Evolutionary conservation across 2,113 vertebrate genomes (phyloP).

Genomic region (Euleptes europaea): DNA sequence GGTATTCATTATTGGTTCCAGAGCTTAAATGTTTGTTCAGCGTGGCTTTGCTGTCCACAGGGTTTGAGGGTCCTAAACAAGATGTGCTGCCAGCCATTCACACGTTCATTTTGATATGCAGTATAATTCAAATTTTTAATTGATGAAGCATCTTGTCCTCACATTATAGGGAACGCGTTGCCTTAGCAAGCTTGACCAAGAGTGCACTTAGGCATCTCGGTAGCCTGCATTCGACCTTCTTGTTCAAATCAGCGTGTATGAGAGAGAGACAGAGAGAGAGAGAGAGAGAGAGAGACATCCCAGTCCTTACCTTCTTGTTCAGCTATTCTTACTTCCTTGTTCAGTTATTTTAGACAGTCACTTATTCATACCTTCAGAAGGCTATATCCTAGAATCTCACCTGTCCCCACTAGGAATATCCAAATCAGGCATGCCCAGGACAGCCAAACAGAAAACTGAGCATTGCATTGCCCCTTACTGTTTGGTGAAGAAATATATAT

Average conservation of each 20-base stretch:
- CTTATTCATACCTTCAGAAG: slow-evolving; percentile 16
- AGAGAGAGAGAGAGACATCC: no score
- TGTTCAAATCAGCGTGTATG: not conserved
- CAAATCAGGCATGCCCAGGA: not conserved
- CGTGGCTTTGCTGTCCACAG: slow-evolving; percentile 16
- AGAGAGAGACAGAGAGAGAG: no score
- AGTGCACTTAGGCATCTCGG: slow-evolving; percentile 49
- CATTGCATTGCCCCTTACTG: fast-evolving
- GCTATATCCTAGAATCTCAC: slow-evolving; percentile 35
- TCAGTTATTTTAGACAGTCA: slow-evolving; percentile 12
- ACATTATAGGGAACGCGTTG: slow-evolving; percentile 26
- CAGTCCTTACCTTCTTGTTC: not conserved
- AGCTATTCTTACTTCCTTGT: not conserved
- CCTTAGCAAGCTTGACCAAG: slow-evolving; percentile 46
- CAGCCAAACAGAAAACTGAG: not conserved
- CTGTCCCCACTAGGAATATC: slow-evolving; percentile 35
- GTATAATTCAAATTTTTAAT: slow-evolving; percentile 48
- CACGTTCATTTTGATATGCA: slow-evolving; percentile 33
- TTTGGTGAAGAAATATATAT: slow-evolving; percentile 12
- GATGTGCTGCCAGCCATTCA: not conserved
- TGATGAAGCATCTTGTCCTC: slow-evolving; percentile 29
- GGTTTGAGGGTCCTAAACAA: not conserved
- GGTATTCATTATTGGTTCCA: not conserved
- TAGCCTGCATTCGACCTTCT: not conserved
- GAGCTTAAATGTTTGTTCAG: slow-evolving; percentile 5